A percentile compares a stretch with the other conserved stretches of the same genome.
Evolutionary conservation across 2,113 vertebrate genomes (phyloP).

Genomic region (Pelvicachromis taeniatus): DNA sequence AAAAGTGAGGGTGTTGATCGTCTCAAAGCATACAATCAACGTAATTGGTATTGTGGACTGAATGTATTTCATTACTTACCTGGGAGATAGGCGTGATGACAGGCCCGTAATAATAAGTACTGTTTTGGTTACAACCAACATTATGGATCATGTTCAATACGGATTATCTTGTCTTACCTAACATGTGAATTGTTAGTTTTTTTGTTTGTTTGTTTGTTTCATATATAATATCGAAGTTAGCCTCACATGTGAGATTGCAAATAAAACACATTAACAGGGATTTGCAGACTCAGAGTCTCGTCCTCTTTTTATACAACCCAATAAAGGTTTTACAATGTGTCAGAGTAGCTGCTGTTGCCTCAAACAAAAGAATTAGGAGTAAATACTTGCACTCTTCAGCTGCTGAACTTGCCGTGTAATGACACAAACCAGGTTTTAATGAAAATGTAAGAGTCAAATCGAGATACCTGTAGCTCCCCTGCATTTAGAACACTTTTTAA

Average conservation of each 20-base stretch:
- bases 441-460: background rate
- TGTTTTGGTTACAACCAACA: background rate
- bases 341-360: background rate
- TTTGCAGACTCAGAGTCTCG: background rate
- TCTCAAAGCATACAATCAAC: slow-evolving; percentile 53
- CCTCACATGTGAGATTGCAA: background rate
- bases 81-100: slow-evolving; percentile 31
- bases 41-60: slow-evolving; percentile 62
- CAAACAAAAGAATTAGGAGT: background rate
- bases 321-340: slow-evolving; percentile 48
- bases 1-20: slow-evolving; percentile 53
- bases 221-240: background rate
- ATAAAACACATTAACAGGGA: background rate
- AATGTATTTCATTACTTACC: slow-evolving; percentile 42
- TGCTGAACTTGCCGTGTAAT: background rate
- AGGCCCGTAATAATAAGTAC: slow-evolving; percentile 16
- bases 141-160: background rate
- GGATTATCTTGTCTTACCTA: background rate
- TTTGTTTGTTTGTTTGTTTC: background rate
- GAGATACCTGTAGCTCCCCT: background rate
- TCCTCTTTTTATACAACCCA: background rate
- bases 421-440: background rate
- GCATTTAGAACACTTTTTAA: background rate
- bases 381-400: background rate
- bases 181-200: too few species aligned